Conservation (phyloP, 1,140 invertebrate species). For the Apis cerana region DNA sequence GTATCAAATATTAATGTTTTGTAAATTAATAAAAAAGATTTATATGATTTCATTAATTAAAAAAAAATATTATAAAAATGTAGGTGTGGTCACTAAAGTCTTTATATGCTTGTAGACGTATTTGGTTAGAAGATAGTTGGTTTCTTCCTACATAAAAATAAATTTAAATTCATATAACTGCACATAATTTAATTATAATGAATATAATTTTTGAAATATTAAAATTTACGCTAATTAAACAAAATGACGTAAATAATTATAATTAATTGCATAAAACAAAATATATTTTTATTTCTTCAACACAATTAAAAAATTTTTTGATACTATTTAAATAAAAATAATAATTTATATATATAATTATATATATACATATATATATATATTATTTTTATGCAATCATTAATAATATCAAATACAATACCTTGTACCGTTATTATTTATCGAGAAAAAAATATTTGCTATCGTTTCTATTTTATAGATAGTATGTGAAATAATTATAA, state of each 20-base stretch:
- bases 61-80: conserved; percentile 41
- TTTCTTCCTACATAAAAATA: conserved; percentile 56
- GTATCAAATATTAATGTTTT: background rate
- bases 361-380: no score
- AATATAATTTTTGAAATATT: background rate
- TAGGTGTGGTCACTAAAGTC: conserved; percentile 72
- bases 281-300: background rate
- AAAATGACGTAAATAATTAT: background rate
- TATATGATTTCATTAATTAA: conserved; percentile 22
- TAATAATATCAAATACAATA: conserved; percentile 15
- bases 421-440: conserved; percentile 37
- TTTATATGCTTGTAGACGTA: conserved; percentile 67
- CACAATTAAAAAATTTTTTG: background rate
- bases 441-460: conserved; percentile 39
- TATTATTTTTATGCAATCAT: conserved; percentile 27
- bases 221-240: background rate
- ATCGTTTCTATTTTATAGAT: conserved; percentile 26
- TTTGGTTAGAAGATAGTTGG: conserved; percentile 73
- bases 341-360: no score
- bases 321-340: background rate
- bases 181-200: background rate
- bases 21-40: conserved; percentile 8
- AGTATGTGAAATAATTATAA: conserved; percentile 22
- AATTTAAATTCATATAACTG: conserved; percentile 51
- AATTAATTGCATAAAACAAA: background rate